phyloP scores from a whole-genome alignment of 2,113 vertebrate genomes.

The Saimiri boliviensis region DNA sequence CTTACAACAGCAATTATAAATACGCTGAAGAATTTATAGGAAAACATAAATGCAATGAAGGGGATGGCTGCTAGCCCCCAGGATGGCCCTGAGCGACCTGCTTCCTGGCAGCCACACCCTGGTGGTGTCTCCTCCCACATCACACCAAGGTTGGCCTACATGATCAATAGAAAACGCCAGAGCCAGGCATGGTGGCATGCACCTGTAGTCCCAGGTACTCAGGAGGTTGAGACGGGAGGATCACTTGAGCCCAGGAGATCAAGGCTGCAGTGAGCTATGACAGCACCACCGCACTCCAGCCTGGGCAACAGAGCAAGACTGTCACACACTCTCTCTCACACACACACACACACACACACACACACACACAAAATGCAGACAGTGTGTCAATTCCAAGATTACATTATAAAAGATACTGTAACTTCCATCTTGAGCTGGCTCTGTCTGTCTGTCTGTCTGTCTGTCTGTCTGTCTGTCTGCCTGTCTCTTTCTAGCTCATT shows the following conservation, averaged over 20 bases:
- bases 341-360: too few species aligned
- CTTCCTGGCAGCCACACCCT: background rate
- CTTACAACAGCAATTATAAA: background rate
- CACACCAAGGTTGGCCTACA: background rate
- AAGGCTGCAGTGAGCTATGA: too few species aligned
- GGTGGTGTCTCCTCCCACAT: background rate
- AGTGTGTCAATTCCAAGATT: background rate
- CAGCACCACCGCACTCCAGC: too few species aligned
- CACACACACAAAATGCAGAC: too few species aligned
- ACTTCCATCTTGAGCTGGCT: background rate
- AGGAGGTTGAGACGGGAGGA: too few species aligned
- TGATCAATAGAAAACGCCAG: background rate
- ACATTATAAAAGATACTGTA: background rate
- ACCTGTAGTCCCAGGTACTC: too few species aligned
- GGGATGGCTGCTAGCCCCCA: background rate
- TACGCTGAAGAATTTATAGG: background rate
- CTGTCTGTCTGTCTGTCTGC: background rate
- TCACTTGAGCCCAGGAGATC: too few species aligned
- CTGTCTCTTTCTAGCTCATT: background rate
- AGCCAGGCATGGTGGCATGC: too few species aligned
- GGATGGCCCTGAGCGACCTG: background rate
- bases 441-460: background rate
- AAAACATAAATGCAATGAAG: background rate
- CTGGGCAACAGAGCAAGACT: too few species aligned
- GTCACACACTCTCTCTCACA: too few species aligned